These are phyloP conservation scores for Zygothrica quintamaculata DNA, from an alignment of 2,888 invertebrate species.

Conservation along the genomic window DNA sequence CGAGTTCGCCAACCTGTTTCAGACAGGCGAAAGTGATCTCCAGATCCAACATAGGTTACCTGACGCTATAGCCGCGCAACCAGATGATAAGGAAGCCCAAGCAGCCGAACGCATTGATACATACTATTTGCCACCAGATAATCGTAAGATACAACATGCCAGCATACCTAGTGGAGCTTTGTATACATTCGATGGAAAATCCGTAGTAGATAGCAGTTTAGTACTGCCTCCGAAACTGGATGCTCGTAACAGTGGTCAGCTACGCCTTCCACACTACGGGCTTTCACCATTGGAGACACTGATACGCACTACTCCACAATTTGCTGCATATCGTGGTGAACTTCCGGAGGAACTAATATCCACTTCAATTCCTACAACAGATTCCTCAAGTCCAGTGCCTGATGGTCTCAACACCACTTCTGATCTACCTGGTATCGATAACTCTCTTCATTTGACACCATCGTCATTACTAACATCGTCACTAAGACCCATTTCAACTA, in stretches of 20 bases:
- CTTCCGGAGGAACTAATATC: slow-evolving; percentile 86
- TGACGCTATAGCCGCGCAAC: slow-evolving; percentile 72
- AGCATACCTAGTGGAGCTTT: slow-evolving; percentile 86
- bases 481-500: slow-evolving; percentile 78
- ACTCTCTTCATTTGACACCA: slow-evolving; percentile 38
- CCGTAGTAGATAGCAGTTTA: slow-evolving; percentile 88
- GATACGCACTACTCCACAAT: slow-evolving; percentile 89
- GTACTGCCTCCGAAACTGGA: slow-evolving; percentile 85
- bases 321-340: slow-evolving; percentile 90
- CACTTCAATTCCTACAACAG: slow-evolving; percentile 76
- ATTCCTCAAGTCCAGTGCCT: slow-evolving; percentile 62
- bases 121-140: slow-evolving; percentile 90
- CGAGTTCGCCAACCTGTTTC: slow-evolving; percentile 53
- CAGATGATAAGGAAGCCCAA: slow-evolving; percentile 82
- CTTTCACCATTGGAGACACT: slow-evolving; percentile 87
- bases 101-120: slow-evolving; percentile 90
- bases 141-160: slow-evolving; percentile 83
- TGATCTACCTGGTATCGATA: slow-evolving; percentile 21
- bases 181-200: slow-evolving; percentile 91
- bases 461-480: slow-evolving; percentile 60
- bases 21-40: slow-evolving; percentile 37
- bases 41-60: slow-evolving; percentile 68
- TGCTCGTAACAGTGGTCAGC: slow-evolving; percentile 56
- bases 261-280: slow-evolving; percentile 70
- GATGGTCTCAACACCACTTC: slow-evolving; percentile 34